A percentile compares a stretch with the other conserved stretches of the same genome.
Conservation (phyloP, 2,888 invertebrate genomes). For the Molorchus minor region DNA sequence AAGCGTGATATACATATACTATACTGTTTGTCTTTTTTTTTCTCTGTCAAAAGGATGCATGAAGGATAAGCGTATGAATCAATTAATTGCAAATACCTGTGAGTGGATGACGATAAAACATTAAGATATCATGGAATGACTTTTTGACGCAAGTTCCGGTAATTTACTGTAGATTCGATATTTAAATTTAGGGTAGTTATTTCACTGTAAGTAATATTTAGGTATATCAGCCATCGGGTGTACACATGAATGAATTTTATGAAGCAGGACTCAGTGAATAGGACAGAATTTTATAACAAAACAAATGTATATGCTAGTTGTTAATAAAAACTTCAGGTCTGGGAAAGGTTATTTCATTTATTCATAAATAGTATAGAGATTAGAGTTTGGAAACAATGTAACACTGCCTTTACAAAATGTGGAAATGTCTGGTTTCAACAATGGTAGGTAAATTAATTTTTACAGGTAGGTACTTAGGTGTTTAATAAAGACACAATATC, state of each 20-base stretch:
- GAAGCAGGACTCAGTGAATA: conserved; percentile 39
- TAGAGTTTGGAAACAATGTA: too few species aligned
- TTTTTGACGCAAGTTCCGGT: too few species aligned
- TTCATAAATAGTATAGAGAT: too few species aligned
- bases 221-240: conserved; percentile 43
- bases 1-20: conserved; percentile 27
- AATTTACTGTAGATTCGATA: conserved; percentile 45
- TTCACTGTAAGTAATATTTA: conserved; percentile 44
- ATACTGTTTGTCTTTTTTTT: conserved; percentile 12
- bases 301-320: conserved; percentile 62
- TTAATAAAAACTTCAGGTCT: conserved; percentile 63
- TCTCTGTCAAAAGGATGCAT: conserved; percentile 19
- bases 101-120: conserved; percentile 28
- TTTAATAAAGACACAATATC: too few species aligned
- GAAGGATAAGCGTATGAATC: conserved; percentile 19
- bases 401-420: too few species aligned
- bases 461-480: too few species aligned
- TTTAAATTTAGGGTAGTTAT: conserved; percentile 44
- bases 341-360: conserved; percentile 46
- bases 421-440: too few species aligned
- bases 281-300: conserved; percentile 56
- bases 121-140: too few species aligned
- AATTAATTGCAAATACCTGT: conserved; percentile 14
- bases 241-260: conserved; percentile 37
- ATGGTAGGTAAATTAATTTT: too few species aligned